These are phyloP conservation scores for Rhea americana DNA, from an alignment of 2,113 vertebrate genomes.

Conservation along the genomic window DNA sequence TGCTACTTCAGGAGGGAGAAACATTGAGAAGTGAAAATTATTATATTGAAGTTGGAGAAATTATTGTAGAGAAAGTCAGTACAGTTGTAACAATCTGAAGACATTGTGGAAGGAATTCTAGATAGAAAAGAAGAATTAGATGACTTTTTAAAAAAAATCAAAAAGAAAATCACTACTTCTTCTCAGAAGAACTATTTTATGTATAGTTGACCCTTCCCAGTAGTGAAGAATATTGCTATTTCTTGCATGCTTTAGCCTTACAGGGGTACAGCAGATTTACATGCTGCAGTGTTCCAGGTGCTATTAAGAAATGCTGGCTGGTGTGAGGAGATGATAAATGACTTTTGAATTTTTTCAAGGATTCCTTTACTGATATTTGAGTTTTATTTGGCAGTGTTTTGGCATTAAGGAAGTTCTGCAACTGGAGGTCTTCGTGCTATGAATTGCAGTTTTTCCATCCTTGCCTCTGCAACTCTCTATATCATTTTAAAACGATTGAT, in stretches of 20 bases:
- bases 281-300: not conserved
- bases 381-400: not conserved
- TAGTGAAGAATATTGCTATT: not conserved
- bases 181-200: not conserved
- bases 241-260: not conserved
- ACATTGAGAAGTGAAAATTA: not conserved
- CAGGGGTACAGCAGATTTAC: accelerated
- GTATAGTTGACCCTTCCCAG: not conserved
- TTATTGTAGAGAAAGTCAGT: not conserved
- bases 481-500: not conserved
- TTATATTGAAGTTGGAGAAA: not conserved
- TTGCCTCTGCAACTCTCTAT: not conserved
- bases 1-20: not conserved
- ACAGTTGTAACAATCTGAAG: not conserved
- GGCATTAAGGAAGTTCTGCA: not conserved
- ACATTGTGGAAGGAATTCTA: not conserved
- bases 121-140: not conserved
- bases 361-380: not conserved
- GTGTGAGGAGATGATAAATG: not conserved
- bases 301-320: not conserved
- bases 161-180: not conserved
- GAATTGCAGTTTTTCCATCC: not conserved
- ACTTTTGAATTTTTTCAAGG: not conserved
- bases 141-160: not conserved
- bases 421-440: not conserved